Percentiles rank a stretch among this genome's conserved stretches.
These are phyloP conservation scores for Drosophila helvetica DNA, from an alignment of 2,888 invertebrate species.

Conservation along the genomic window DNA sequence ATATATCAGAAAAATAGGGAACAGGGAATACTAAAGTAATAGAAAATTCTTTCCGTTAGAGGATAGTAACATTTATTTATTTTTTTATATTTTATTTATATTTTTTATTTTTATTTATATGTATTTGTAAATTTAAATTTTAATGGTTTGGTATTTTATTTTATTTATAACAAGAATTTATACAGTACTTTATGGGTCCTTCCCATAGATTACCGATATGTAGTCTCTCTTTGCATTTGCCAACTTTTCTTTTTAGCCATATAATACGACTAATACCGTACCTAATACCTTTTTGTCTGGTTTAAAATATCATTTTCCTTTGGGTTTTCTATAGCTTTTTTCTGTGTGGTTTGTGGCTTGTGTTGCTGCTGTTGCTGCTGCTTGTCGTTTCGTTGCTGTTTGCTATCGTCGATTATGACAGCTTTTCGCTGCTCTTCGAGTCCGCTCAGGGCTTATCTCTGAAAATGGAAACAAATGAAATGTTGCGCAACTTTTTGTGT, in stretches of 20 bases:
- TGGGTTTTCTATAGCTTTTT: conserved; percentile 18
- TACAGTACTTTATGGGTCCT: too few species aligned
- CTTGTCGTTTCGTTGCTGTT: conserved; percentile 13
- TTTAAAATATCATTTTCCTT: conserved; percentile 2
- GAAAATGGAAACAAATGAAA: conserved; percentile 19
- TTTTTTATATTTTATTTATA: too few species aligned
- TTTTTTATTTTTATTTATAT: too few species aligned
- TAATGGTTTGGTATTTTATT: too few species aligned
- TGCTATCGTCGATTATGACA: conserved; percentile 36
- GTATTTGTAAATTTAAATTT: too few species aligned
- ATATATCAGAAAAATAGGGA: not conserved
- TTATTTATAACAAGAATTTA: too few species aligned
- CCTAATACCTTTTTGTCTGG: not conserved
- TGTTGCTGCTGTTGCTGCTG: not conserved
- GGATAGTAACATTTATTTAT: too few species aligned
- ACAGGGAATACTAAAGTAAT: too few species aligned
- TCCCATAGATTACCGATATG: too few species aligned
- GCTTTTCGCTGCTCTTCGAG: conserved; percentile 9
- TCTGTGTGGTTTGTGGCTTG: not conserved
- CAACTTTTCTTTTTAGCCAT: not conserved
- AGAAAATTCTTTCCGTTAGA: too few species aligned
- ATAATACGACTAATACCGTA: not conserved
- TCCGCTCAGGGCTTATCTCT: conserved; percentile 52
- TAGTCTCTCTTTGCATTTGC: not conserved
- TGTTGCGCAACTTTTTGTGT: conserved; percentile 52